Evolutionary conservation across 2,797 vertebrate genomes (phyloP).

Genomic region (Eospalax fontanierii): DNA sequence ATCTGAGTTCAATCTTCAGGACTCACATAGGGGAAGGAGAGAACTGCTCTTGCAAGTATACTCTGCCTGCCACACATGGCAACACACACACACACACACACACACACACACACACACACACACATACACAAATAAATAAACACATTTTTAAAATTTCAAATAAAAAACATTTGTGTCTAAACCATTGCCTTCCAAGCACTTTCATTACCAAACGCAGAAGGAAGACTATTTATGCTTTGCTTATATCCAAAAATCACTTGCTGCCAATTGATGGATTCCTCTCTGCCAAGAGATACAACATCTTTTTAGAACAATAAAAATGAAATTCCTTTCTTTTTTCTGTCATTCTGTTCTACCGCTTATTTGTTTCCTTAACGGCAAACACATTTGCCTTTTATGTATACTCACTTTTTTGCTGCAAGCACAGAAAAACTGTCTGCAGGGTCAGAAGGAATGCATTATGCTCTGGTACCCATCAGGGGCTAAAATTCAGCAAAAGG

Average conservation of each 20-base stretch:
- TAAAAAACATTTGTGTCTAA: constrained; percentile 50
- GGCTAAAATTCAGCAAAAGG: background rate
- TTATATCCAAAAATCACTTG: constrained; percentile 52
- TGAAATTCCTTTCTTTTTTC: constrained; percentile 8
- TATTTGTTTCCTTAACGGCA: constrained; percentile 44
- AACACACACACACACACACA: background rate
- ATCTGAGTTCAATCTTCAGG: background rate
- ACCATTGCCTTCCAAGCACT: constrained; percentile 2
- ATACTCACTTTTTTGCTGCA: background rate
- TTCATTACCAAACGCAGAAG: constrained; percentile 37
- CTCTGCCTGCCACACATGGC: background rate
- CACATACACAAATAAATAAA: background rate
- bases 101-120: too few relatives aligned
- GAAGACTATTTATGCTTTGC: background rate
- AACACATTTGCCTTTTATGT: background rate
- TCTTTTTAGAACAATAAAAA: constrained; percentile 4
- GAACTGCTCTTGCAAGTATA: background rate
- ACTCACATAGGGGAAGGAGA: background rate
- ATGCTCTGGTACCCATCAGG: constrained; percentile 16
- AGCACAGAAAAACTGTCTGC: background rate
- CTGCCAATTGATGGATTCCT: constrained; percentile 49
- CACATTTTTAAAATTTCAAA: background rate
- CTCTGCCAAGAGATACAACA: background rate
- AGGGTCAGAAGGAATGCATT: background rate
- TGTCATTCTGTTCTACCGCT: background rate